Percentiles rank a stretch among this genome's conserved stretches.
Conservation (phyloP, 2,113 vertebrate genomes). For the Eulacestoma nigropectus region DNA sequence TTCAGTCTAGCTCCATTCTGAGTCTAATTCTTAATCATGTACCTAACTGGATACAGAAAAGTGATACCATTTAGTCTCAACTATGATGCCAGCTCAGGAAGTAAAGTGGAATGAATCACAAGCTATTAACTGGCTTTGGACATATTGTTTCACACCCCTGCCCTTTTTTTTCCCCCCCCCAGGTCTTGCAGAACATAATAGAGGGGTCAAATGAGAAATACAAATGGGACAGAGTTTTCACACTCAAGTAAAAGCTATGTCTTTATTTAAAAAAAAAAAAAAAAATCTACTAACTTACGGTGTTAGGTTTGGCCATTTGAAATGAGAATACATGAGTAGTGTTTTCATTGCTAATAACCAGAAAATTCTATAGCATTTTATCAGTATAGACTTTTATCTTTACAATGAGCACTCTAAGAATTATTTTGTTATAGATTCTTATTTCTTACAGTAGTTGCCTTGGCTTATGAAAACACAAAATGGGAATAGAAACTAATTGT, state of each 20-base stretch:
- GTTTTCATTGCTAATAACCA: background rate
- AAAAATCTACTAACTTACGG: background rate
- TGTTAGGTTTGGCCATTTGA: background rate
- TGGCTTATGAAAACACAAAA: background rate
- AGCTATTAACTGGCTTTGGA: background rate
- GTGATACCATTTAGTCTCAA: background rate
- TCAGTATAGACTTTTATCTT: background rate
- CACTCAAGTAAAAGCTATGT: background rate
- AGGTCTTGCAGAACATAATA: background rate
- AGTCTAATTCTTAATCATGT: background rate
- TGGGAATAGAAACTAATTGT: background rate
- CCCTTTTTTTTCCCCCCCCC: accelerated
- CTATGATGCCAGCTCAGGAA: background rate
- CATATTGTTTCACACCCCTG: accelerated
- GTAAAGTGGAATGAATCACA: background rate
- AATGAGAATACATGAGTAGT: background rate
- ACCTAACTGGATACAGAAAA: background rate
- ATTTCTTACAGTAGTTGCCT: background rate
- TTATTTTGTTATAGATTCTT: background rate
- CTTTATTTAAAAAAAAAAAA: background rate
- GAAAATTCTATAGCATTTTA: background rate
- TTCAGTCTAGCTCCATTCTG: background rate
- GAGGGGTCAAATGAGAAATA: background rate
- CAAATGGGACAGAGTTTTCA: background rate
- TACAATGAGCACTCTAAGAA: background rate